Evolutionary conservation across 2,888 invertebrate genomes (phyloP).

Genomic region (Scaeva pyrastri): DNA sequence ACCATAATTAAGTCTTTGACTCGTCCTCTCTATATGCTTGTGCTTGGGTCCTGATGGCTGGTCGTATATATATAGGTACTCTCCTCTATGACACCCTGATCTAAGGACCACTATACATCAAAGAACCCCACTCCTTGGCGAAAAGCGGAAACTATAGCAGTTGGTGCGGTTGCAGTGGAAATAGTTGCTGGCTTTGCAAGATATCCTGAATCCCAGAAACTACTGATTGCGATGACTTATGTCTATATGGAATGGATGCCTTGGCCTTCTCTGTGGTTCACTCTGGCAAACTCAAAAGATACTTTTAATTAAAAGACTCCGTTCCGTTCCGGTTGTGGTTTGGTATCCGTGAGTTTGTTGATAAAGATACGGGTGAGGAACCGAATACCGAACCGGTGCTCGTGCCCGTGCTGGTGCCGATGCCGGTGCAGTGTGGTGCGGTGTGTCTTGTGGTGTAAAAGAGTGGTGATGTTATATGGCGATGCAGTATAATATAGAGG

Average conservation of each 20-base stretch:
- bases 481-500: no score
- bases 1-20: constrained; percentile 75
- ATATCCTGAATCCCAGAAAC: constrained; percentile 60
- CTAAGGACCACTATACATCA: constrained; percentile 14
- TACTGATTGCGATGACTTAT: constrained; percentile 74
- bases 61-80: no score
- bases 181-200: constrained; percentile 73
- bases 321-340: constrained; percentile 49
- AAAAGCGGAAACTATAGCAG: constrained; percentile 26
- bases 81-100: constrained; percentile 10
- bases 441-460: neutral
- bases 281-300: constrained; percentile 27
- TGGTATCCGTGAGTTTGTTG: constrained; percentile 53
- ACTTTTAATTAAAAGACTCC: constrained; percentile 74
- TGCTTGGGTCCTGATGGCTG: neutral
- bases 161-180: constrained; percentile 42
- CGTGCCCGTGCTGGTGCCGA: no score
- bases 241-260: neutral
- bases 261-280: constrained; percentile 30
- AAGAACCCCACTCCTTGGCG: neutral
- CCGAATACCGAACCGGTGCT: constrained; percentile 7
- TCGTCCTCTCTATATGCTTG: neutral
- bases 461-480: constrained; percentile 26
- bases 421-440: constrained; percentile 2
- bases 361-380: constrained; percentile 47